Conservation (phyloP, 2,113 vertebrate genomes). For the Rhinolophus ferrumequinum region DNA sequence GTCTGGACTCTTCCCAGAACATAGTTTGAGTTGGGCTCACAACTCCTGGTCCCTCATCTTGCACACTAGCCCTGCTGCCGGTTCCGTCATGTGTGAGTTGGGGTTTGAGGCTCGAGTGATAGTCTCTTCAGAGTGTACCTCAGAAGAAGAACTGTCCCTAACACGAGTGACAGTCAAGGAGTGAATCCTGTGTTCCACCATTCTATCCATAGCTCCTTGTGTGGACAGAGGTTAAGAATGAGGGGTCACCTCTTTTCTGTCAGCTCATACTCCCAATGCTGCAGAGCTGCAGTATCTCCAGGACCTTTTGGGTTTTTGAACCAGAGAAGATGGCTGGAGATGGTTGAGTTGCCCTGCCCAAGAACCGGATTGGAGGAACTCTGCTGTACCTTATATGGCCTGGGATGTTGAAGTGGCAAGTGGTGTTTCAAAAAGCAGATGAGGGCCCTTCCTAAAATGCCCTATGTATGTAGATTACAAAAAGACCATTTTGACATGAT, state of each 20-base stretch:
- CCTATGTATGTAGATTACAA: not conserved
- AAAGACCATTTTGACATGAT: not conserved
- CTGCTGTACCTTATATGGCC: not conserved
- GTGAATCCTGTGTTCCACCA: no score
- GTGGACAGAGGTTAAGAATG: not conserved
- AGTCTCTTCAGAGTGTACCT: not conserved
- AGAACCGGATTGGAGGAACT: fast-evolving
- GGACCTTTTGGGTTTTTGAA: not conserved
- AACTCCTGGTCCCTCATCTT: not conserved
- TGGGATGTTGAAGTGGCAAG: no score
- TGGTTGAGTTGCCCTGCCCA: not conserved
- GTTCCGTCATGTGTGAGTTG: fast-evolving
- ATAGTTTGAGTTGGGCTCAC: not conserved
- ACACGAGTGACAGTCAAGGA: not conserved
- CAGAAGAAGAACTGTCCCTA: not conserved
- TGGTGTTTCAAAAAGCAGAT: not conserved
- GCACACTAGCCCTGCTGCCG: not conserved
- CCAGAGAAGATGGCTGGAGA: not conserved
- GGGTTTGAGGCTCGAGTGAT: not conserved
- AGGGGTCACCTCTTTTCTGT: not conserved
- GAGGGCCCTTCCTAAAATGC: not conserved
- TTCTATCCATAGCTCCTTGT: not conserved
- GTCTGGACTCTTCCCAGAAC: not conserved
- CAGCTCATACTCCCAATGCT: not conserved
- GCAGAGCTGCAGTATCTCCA: not conserved